These are phyloP conservation scores for Ormyrus thymus DNA, from an alignment of 2,888 invertebrate genomes.

Conservation along the genomic window DNA sequence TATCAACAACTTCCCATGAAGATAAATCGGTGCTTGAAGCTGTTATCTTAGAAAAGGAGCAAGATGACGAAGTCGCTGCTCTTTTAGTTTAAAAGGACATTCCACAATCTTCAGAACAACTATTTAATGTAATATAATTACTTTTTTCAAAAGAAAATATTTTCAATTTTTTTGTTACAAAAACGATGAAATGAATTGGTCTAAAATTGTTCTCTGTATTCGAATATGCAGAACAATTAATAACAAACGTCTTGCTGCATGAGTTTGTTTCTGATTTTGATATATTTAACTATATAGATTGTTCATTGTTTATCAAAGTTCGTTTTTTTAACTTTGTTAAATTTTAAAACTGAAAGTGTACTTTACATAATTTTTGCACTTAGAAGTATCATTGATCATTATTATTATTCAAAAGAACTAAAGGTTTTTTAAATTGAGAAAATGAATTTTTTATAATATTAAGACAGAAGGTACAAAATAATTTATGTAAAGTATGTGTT, in stretches of 20 bases:
- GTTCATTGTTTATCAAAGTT: conserved; percentile 1
- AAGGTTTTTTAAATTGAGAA: too few species aligned
- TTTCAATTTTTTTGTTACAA: conserved; percentile 3
- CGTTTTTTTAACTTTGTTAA: conserved; percentile 4
- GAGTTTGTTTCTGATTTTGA: conserved; percentile 16
- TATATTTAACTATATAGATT: conserved; percentile 11
- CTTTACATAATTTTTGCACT: conserved; percentile 1
- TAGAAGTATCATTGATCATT: too few species aligned
- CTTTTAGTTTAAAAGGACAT: conserved; percentile 13
- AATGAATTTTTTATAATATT: neutral
- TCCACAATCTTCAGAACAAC: conserved; percentile 25
- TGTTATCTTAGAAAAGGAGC: too few species aligned
- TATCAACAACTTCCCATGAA: too few species aligned
- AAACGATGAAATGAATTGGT: too few species aligned
- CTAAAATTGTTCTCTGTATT: neutral
- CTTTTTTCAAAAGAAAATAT: neutral
- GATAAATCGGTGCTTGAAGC: too few species aligned
- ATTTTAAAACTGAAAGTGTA: neutral
- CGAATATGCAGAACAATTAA: neutral
- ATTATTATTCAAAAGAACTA: too few species aligned
- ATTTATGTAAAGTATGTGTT: conserved; percentile 1
- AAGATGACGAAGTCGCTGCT: too few species aligned
- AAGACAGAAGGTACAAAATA: neutral
- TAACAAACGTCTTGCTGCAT: neutral
- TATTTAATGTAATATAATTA: neutral